Base-by-base conservation (phyloP, 2,888 invertebrate genomes). In the Rhimphoctona megacephalus region DNA sequence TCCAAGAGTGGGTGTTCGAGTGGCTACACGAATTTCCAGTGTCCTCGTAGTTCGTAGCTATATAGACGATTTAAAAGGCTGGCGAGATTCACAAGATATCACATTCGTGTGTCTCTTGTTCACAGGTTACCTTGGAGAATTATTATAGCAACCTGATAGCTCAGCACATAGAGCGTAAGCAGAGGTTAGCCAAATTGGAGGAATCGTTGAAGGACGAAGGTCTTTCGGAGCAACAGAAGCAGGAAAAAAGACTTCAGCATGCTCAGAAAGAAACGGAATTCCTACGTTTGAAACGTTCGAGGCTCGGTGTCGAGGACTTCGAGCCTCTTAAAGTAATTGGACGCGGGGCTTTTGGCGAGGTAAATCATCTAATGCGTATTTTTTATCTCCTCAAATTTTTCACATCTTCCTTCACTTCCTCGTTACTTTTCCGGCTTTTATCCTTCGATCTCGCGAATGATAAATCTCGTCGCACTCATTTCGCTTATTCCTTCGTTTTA, bases 201-300 rank as follows among this genome's bases (percentile, higher is more conserved):
- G 98, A 99, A 95, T 97, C 98, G 88, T 96, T 99, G 95, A 98
- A 98, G 95, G 99, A 99, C 94, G 99, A 99, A 93, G 98, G 98
- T 87, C 96, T 99, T 83, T 97, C 98, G 85, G 99, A 99, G 94
- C 97, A 98, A 92, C 99, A 99, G 95, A 98, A 98, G 94, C 98
- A 98, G 94, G 99, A 98, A 94, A 98, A 98, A 94, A 96, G 99
- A 90, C 96, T 97, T 92, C 98, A 98, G 92, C 99, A 99, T 95
- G 99, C 99, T 85, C 97, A 98, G 94, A 99, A 99, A 94, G 99
- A 99, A 95, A 99, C 99, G 19, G 99, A 99, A 95, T 99, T 99
- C 95, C 96, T 99, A 89, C 96, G 99, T 90, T 96, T 99, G 90
- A 99, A 99, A 95, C 96, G 99, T 89, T 98, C 99, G 74, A 96